phyloP scores from a whole-genome alignment of 2,888 invertebrate genomes.

The Rhingia rostrata region DNA sequence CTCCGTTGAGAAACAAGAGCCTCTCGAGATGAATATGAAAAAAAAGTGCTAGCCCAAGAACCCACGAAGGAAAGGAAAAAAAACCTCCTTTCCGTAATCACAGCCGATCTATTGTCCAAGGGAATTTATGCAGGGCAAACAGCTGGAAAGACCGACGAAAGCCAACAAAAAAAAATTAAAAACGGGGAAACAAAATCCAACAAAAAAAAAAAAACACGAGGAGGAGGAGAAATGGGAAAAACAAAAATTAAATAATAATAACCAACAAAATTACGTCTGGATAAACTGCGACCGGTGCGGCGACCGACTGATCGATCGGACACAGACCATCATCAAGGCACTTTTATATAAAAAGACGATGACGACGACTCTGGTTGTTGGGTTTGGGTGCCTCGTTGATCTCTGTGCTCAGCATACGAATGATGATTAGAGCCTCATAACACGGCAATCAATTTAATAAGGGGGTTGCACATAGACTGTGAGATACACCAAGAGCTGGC shows the following conservation, averaged over 20 bases:
- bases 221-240: too few relatives aligned
- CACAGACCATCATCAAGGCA: conserved; percentile 70
- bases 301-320: conserved; percentile 65
- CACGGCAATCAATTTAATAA: conserved; percentile 79
- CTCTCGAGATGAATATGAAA: not conserved
- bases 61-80: conserved; percentile 5
- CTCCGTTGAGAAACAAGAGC: conserved; percentile 34
- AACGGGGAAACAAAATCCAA: not conserved
- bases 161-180: not conserved
- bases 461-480: conserved; percentile 71
- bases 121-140: conserved; percentile 66
- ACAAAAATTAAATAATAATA: conserved; percentile 63
- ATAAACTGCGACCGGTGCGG: conserved; percentile 64
- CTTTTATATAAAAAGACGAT: conserved; percentile 52
- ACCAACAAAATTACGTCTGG: conserved; percentile 74
- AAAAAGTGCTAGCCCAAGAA: not conserved
- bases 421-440: conserved; percentile 78
- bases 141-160: conserved; percentile 57
- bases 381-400: conserved; percentile 65
- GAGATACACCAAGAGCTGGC: not conserved
- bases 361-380: conserved; percentile 64
- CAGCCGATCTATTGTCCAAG: conserved; percentile 69
- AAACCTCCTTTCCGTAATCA: conserved; percentile 53
- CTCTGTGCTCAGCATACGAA: conserved; percentile 62
- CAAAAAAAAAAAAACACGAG: conserved; percentile 19